These are phyloP conservation scores for Onthophagus taurus DNA, from an alignment of 1,140 invertebrate genomes.

Conservation along the genomic window DNA sequence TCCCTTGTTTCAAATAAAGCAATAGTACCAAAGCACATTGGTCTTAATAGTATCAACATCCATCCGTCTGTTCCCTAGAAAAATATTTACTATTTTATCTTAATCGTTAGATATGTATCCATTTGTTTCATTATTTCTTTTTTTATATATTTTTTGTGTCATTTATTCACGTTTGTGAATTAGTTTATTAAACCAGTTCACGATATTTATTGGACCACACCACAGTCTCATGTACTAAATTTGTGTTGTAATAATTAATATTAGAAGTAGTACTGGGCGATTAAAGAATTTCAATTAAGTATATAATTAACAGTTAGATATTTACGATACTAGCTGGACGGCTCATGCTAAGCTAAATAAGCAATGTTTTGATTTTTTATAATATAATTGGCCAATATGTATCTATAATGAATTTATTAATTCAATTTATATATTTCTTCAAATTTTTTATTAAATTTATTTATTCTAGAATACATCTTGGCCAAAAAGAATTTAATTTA, in stretches of 20 bases:
- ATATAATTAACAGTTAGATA: constrained; percentile 4
- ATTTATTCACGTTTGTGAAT: too few relatives aligned
- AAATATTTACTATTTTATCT: constrained; percentile 28
- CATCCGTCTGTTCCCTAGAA: constrained; percentile 18
- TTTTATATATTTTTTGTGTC: too few relatives aligned
- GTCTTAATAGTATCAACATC: constrained; percentile 8
- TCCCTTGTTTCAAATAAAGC: constrained; percentile 28
- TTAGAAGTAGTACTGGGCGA: too few relatives aligned
- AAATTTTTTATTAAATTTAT: background rate
- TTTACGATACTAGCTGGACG: constrained; percentile 10
- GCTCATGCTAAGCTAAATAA: constrained; percentile 8
- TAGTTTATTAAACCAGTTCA: too few relatives aligned
- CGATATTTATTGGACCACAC: too few relatives aligned
- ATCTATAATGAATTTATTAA: background rate
- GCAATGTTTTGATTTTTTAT: background rate
- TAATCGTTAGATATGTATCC: constrained; percentile 24
- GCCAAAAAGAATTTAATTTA: background rate
- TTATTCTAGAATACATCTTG: background rate
- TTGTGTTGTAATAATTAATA: too few relatives aligned
- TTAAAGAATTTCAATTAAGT: constrained; percentile 2
- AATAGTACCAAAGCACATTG: constrained; percentile 34
- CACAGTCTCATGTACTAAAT: too few relatives aligned
- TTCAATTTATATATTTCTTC: background rate
- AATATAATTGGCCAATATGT: background rate
- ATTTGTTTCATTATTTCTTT: constrained; percentile 12